Percentiles rank a stretch among this genome's conserved stretches.
Evolutionary conservation across 1,140 invertebrate species (phyloP).

Genomic region (Rhagoletis pomonella): DNA sequence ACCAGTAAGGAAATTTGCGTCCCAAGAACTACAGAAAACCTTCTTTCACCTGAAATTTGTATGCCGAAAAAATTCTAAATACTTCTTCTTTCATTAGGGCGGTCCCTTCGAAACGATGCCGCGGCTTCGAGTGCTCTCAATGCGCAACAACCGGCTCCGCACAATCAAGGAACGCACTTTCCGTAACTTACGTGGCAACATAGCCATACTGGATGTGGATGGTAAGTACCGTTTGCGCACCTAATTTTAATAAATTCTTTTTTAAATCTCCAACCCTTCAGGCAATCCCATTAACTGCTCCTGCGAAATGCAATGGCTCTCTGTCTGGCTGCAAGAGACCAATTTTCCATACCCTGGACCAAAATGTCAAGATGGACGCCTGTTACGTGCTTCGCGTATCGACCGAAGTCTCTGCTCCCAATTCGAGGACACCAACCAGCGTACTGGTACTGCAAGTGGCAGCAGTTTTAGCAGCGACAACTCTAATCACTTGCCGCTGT

Average conservation of each 20-base stretch:
- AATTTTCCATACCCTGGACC: slow-evolving; percentile 79
- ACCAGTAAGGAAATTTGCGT: no score
- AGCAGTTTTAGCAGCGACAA: slow-evolving; percentile 55
- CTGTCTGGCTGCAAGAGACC: slow-evolving; percentile 86
- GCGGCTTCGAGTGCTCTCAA: slow-evolving; percentile 84
- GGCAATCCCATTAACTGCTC: slow-evolving; percentile 88
- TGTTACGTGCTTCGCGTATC: slow-evolving; percentile 82
- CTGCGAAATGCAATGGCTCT: slow-evolving; percentile 86
- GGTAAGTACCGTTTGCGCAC: slow-evolving; percentile 76
- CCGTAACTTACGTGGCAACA: slow-evolving; percentile 84
- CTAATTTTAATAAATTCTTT: background rate
- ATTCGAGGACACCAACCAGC: slow-evolving; percentile 65
- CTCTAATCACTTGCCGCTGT: slow-evolving; percentile 67
- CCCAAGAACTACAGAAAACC: background rate
- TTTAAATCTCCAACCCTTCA: slow-evolving; percentile 65
- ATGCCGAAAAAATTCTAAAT: background rate
- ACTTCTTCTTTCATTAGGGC: slow-evolving; percentile 68
- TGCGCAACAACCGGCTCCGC: slow-evolving; percentile 86
- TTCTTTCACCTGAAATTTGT: background rate
- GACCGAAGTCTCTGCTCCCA: slow-evolving; percentile 79
- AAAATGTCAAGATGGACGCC: slow-evolving; percentile 83
- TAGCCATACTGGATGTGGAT: slow-evolving; percentile 88
- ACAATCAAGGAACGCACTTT: slow-evolving; percentile 85
- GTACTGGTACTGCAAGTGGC: slow-evolving; percentile 68
- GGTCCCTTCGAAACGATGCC: slow-evolving; percentile 88